Conservation (phyloP, 2,797 vertebrate genomes). For the Eulemur rubriventer region DNA sequence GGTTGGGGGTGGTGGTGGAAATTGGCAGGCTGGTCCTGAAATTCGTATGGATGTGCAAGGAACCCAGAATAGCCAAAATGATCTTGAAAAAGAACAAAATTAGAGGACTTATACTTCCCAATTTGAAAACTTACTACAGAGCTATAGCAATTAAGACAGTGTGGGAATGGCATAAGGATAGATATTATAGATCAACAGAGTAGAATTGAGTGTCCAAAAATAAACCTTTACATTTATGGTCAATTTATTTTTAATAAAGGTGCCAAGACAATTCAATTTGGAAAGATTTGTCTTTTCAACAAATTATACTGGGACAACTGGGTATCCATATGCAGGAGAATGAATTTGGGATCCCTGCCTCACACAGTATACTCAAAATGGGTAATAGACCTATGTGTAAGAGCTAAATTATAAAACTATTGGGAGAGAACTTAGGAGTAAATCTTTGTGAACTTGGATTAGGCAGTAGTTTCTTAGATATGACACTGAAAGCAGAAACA, state of each 20-base stretch:
- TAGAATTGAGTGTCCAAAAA: neutral
- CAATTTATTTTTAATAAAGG: neutral
- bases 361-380: neutral
- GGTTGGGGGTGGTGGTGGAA: neutral
- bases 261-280: neutral
- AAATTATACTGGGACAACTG: neutral
- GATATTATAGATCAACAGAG: neutral
- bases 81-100: slow-evolving; percentile 8
- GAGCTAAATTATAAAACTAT: neutral
- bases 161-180: neutral
- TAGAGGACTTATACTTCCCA: neutral
- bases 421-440: neutral
- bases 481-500: slow-evolving; percentile 7
- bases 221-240: slow-evolving; percentile 4
- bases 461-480: neutral
- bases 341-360: neutral
- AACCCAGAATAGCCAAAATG: slow-evolving; percentile 10
- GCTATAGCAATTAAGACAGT: neutral
- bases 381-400: neutral
- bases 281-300: neutral
- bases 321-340: slow-evolving; percentile 5
- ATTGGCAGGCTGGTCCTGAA: slow-evolving; percentile 20
- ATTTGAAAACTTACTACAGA: slow-evolving; percentile 38
- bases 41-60: neutral
- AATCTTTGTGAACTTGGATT: slow-evolving; percentile 5